Evolutionary conservation across 1,140 invertebrate species (phyloP).

Genomic region (Apocrypta bakeri): DNA sequence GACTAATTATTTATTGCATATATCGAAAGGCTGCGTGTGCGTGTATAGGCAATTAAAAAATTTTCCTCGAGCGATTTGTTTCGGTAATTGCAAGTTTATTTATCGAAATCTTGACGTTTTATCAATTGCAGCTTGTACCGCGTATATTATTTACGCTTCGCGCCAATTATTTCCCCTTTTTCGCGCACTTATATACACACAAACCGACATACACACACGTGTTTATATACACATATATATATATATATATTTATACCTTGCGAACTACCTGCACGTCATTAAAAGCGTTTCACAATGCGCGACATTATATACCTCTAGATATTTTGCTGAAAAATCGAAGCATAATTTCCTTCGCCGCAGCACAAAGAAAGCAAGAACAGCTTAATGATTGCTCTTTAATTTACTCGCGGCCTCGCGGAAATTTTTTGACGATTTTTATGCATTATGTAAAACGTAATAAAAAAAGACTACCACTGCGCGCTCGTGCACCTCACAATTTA

Average conservation of each 20-base stretch:
- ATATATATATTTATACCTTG: too few species aligned
- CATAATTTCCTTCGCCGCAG: slow-evolving; percentile 5
- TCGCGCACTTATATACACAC: not conserved
- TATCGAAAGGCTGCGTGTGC: not conserved
- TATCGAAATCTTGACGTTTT: not conserved
- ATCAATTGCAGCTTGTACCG: too few species aligned
- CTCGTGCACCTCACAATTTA: slow-evolving; percentile 39
- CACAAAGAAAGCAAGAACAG: slow-evolving; percentile 1
- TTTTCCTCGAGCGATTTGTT: not conserved
- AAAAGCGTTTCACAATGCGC: slow-evolving; percentile 9
- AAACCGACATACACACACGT: too few species aligned
- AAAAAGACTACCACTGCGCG: too few species aligned
- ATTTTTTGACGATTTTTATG: slow-evolving; percentile 38
- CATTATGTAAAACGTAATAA: slow-evolving; percentile 45
- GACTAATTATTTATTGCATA: not conserved
- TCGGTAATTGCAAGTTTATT: not conserved
- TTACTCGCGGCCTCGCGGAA: slow-evolving; percentile 18
- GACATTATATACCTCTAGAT: not conserved
- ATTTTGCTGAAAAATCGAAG: slow-evolving; percentile 19
- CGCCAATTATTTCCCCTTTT: slow-evolving; percentile 20
- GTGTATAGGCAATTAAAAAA: not conserved
- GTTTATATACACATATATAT: too few species aligned
- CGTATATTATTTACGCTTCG: not conserved
- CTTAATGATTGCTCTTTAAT: slow-evolving; percentile 19
- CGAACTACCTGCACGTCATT: not conserved